phyloP scores from a whole-genome alignment of 2,888 invertebrate genomes.

The Cheilosia vernalis region DNA sequence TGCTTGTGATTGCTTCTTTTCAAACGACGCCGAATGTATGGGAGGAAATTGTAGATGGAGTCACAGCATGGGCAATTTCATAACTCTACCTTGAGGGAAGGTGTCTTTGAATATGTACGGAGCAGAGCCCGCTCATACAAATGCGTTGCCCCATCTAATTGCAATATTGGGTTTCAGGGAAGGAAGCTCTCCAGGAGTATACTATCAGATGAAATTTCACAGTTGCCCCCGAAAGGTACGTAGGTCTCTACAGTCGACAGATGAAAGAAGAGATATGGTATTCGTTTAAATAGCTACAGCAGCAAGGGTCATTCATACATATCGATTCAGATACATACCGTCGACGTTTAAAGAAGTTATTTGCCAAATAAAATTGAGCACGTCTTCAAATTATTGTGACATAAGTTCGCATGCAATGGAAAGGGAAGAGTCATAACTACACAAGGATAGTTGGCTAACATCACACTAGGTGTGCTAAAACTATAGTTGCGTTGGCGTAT shows the following conservation, averaged over 20 bases:
- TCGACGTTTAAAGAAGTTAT: too few relatives aligned
- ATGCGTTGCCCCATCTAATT: neutral
- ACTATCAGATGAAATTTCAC: neutral
- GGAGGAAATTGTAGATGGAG: neutral
- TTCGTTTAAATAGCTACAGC: neutral
- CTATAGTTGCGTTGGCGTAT: too few relatives aligned
- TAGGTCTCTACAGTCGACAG: neutral
- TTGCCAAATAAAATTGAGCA: neutral
- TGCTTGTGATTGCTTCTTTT: conserved; percentile 58
- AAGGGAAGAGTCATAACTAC: too few relatives aligned
- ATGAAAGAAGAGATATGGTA: neutral
- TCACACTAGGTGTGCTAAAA: too few relatives aligned
- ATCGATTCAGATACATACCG: too few relatives aligned
- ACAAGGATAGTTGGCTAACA: too few relatives aligned
- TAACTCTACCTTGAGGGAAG: neutral
- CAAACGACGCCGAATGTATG: neutral
- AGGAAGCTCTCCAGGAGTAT: neutral
- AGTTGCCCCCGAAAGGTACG: too few relatives aligned
- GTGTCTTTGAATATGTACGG: neutral
- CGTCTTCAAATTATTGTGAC: too few relatives aligned
- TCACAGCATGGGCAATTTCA: conserved; percentile 2
- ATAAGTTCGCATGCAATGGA: too few relatives aligned
- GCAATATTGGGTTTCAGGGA: neutral
- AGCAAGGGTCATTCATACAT: too few relatives aligned
- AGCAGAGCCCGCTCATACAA: neutral